These are phyloP conservation scores for Erannis defoliaria DNA, from an alignment of 2,888 invertebrate species.

Conservation along the genomic window DNA sequence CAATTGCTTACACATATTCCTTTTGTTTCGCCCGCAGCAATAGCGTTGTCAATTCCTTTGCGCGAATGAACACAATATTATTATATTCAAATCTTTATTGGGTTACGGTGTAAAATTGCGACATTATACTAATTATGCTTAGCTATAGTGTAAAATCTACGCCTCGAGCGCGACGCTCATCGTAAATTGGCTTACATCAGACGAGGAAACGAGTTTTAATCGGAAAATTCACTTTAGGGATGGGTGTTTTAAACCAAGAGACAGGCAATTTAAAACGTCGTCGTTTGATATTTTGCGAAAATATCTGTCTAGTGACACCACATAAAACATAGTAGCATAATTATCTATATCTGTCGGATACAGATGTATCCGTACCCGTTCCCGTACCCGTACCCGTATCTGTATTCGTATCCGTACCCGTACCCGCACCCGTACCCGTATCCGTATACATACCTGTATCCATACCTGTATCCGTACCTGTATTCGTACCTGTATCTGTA, in stretches of 20 bases:
- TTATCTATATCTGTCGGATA: too few relatives aligned
- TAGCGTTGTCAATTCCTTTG: conserved; percentile 13
- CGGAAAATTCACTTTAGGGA: conserved; percentile 44
- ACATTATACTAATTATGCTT: conserved; percentile 20
- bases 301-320: not conserved
- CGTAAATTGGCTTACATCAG: conserved; percentile 51
- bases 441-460: too few relatives aligned
- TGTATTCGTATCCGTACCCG: too few relatives aligned
- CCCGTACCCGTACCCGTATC: too few relatives aligned
- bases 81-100: conserved; percentile 29
- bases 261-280: not conserved
- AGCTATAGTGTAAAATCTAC: conserved; percentile 34
- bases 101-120: conserved; percentile 23
- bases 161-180: conserved; percentile 29
- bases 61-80: conserved; percentile 19
- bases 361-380: too few relatives aligned
- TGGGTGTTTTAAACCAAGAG: not conserved
- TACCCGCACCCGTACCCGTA: too few relatives aligned
- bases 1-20: conserved; percentile 2
- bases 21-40: conserved; percentile 12
- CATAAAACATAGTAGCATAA: too few relatives aligned
- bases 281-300: not conserved
- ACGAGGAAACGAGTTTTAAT: conserved; percentile 49
- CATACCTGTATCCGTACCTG: too few relatives aligned
- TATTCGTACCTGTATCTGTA: too few relatives aligned